Evolutionary conservation across 2,113 vertebrate genomes (phyloP).

Genomic region (Misgurnus mizolepis): DNA sequence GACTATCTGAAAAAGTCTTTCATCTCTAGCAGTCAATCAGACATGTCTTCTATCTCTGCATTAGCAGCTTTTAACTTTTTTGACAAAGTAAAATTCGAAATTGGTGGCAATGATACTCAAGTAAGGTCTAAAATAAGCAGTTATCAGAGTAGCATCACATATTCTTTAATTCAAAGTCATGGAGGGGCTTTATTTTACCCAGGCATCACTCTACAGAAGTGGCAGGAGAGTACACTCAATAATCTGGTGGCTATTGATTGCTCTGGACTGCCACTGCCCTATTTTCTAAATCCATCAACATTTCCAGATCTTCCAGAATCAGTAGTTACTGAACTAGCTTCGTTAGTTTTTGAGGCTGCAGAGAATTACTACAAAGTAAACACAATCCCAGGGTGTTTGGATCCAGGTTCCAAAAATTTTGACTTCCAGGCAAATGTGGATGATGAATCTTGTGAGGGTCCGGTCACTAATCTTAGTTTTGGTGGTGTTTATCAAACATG

Average conservation of each 20-base stretch:
- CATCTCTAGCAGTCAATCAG: constrained; percentile 67
- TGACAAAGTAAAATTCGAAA: constrained; percentile 67
- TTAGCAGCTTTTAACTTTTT: constrained; percentile 77
- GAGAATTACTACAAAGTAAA: constrained; percentile 85
- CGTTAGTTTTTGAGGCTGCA: constrained; percentile 70
- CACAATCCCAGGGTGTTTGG: constrained; percentile 81
- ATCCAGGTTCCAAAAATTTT: constrained; percentile 79
- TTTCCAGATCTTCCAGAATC: constrained; percentile 81
- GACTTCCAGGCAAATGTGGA: constrained; percentile 63
- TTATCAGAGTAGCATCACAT: constrained; percentile 82
- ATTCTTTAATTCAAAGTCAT: constrained; percentile 80
- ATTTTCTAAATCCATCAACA: constrained; percentile 74
- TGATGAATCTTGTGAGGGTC: constrained; percentile 80
- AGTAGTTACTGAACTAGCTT: constrained; percentile 74
- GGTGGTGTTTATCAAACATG: constrained; percentile 86
- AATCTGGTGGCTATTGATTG: constrained; percentile 88
- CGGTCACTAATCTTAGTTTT: constrained; percentile 82
- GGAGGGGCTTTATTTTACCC: constrained; percentile 85
- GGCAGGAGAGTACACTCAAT: constrained; percentile 61
- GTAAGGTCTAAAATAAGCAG: constrained; percentile 61
- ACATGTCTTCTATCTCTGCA: constrained; percentile 60
- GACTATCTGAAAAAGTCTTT: constrained; percentile 80
- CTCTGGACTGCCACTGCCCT: constrained; percentile 80
- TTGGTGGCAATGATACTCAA: background rate
- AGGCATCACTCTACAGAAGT: constrained; percentile 83